phyloP scores from a whole-genome alignment of 1,140 invertebrate genomes.

The Drosophila virilis region DNA sequence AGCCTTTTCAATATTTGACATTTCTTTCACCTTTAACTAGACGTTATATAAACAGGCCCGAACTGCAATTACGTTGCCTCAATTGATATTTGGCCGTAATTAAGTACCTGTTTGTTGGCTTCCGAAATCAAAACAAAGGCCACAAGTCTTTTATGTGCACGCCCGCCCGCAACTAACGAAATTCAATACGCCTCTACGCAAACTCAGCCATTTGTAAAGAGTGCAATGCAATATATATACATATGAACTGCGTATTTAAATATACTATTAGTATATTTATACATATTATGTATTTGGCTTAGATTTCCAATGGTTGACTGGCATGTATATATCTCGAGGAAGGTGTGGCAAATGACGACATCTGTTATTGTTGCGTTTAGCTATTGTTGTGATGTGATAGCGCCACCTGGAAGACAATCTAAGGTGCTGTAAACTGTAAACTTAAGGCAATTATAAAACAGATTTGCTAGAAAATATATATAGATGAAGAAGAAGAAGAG shows the following conservation, averaged over 20 bases:
- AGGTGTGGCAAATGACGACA: constrained; percentile 53
- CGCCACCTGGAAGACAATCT: constrained; percentile 10
- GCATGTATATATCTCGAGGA: neutral
- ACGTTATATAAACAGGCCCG: constrained; percentile 4
- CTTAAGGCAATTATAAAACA: neutral
- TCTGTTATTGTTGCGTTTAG: constrained; percentile 23
- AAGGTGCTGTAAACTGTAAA: constrained; percentile 1
- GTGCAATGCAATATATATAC: constrained; percentile 21
- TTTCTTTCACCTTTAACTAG: constrained; percentile 72
- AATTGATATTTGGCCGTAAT: constrained; percentile 53
- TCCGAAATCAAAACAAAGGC: neutral
- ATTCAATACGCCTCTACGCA: constrained; percentile 49
- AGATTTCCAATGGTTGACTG: constrained; percentile 53
- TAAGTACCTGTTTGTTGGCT: constrained; percentile 42
- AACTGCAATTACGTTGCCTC: constrained; percentile 52
- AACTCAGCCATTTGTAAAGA: constrained; percentile 70
- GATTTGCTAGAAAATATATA: neutral
- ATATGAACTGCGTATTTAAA: constrained; percentile 5
- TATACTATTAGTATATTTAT: constrained; percentile 27
- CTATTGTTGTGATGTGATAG: constrained; percentile 25
- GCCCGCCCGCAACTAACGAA: constrained; percentile 21
- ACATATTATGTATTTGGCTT: constrained; percentile 49
- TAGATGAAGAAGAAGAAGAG: no score
- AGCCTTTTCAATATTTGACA: constrained; percentile 56
- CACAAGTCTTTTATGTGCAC: neutral